Evolutionary conservation across 2,888 invertebrate species (phyloP).

Genomic region (Sarcophaga subvicina): DNA sequence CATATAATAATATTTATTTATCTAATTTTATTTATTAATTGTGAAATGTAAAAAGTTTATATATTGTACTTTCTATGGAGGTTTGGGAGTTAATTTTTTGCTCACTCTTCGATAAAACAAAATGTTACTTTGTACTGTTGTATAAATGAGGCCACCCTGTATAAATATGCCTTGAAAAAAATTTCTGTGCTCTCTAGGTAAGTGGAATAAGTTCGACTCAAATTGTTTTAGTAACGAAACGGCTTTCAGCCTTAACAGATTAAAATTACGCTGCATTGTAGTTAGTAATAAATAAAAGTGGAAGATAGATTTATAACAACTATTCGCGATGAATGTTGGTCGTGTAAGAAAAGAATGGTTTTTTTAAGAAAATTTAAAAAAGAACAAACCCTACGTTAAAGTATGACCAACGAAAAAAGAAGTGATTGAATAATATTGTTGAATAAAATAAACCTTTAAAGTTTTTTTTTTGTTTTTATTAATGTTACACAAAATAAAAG

Average conservation of each 20-base stretch:
- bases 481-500: neutral
- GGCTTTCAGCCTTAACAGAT: conserved; percentile 81
- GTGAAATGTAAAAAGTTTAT: no score
- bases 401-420: neutral
- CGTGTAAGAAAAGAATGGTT: conserved; percentile 10
- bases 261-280: conserved; percentile 69
- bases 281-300: neutral
- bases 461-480: no score
- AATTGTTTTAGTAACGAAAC: conserved; percentile 80
- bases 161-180: conserved; percentile 24
- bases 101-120: no score
- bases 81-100: no score
- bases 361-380: conserved; percentile 24
- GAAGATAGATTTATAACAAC: neutral
- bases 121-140: no score
- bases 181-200: conserved; percentile 67
- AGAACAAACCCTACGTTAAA: conserved; percentile 4
- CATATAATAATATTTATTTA: no score
- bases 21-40: no score
- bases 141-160: no score
- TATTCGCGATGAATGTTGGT: conserved; percentile 38
- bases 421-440: conserved; percentile 33
- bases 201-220: conserved; percentile 63
- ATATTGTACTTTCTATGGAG: no score
- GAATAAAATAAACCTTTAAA: neutral